Evolutionary conservation across 2,113 vertebrate species (phyloP), one percentile per base, ranked within the genome.

Genomic region (Chamaetylas fuelleborni): DNA sequence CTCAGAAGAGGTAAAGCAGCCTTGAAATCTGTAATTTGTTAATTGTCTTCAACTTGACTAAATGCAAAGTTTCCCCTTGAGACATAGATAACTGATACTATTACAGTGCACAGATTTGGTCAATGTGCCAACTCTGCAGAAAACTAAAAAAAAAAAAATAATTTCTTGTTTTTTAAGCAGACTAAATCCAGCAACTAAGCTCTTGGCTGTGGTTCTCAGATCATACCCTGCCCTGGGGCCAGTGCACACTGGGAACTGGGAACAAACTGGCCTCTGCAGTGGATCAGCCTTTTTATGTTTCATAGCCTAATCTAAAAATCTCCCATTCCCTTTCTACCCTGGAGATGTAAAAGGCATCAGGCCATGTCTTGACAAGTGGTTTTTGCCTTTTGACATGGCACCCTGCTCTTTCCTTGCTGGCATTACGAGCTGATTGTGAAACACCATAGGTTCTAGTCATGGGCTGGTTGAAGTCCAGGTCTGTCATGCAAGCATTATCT

Each of bases 171-270:
- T 64, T 42, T 43, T 3, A 47, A 62, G 66, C 22, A 47, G 54
- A 19, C 56, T 71, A 28, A 78, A 74, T 93, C 48, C 45, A 71
- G 16, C 58, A 81, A 33, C n/a, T 88, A 31, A 56, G 13, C 25
- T 57, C 29, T 82, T 9, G 3, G 4, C 48, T 40, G 8, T 13
- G 11, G 7, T 60, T 56, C 76, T 85, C 33, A 50, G 42, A 6
- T 90, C 19, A 50, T 57, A 19, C 33, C 8, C 12, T 74, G 26
- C 18, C 36, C 16, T 54, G 8, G 1, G 11, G 24, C 73, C 0
- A 0, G 16, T 5, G 0, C 16, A 5, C 5, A 1, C 22, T 48
- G 38, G 38, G 38, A 40, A 2, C 17, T 85, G 61, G 56, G n/a
- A 84, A 13, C 42, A 48, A 74, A 23, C 23, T 69, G 34, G 77